Evolutionary conservation across 2,888 invertebrate species (phyloP).

Genomic region (Xestia sexstrigata): DNA sequence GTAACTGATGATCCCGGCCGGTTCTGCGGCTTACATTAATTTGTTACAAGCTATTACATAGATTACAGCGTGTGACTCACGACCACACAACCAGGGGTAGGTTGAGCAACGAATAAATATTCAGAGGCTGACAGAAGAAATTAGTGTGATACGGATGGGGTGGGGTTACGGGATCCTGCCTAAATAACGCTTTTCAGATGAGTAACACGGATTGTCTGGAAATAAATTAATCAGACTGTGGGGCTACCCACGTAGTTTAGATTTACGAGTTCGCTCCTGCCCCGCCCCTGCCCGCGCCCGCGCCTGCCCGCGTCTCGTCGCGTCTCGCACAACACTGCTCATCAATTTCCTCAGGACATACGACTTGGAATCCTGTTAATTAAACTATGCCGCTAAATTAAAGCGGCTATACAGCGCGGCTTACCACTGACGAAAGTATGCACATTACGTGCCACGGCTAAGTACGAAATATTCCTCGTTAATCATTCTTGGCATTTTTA

Average conservation of each 20-base stretch:
- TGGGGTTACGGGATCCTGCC: slow-evolving; percentile 69
- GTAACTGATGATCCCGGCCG: slow-evolving; percentile 40
- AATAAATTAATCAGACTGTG: slow-evolving; percentile 86
- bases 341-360: slow-evolving; percentile 87
- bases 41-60: slow-evolving; percentile 56
- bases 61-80: slow-evolving; percentile 59
- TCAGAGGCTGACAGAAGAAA: slow-evolving; percentile 66
- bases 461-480: slow-evolving; percentile 31
- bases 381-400: slow-evolving; percentile 87
- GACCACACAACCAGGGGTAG: slow-evolving; percentile 46
- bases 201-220: slow-evolving; percentile 80
- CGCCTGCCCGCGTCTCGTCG: slow-evolving; percentile 39
- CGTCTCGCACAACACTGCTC: slow-evolving; percentile 81
- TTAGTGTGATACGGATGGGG: slow-evolving; percentile 66
- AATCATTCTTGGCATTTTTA: slow-evolving; percentile 39
- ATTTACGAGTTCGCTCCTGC: slow-evolving; percentile 82
- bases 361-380: slow-evolving; percentile 86
- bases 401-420: slow-evolving; percentile 72
- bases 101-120: slow-evolving; percentile 65
- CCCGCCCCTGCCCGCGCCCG: slow-evolving; percentile 52
- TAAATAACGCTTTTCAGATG: slow-evolving; percentile 79
- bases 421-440: slow-evolving; percentile 70
- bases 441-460: slow-evolving; percentile 39
- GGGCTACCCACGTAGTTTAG: slow-evolving; percentile 81
- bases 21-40: slow-evolving; percentile 52